Base-by-base conservation (phyloP, 2,113 vertebrate species). In the Apaloderma vittatum region DNA sequence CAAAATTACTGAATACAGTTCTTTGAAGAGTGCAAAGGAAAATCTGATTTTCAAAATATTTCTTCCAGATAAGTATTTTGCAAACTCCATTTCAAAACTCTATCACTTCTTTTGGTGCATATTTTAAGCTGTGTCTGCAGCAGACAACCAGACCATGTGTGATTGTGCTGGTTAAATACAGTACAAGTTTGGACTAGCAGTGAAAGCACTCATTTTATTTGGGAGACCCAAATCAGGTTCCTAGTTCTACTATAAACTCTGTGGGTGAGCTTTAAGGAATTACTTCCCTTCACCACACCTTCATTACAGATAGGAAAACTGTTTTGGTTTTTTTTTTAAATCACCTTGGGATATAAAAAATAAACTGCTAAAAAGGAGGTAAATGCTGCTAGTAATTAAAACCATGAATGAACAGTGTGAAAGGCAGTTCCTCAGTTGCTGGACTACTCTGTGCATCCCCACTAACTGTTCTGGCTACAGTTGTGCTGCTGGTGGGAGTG, bases 31-130 rank as follows among this genome's bases (percentile, higher is more conserved):
- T 40, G 59, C 46, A 30, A 88, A 91, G 65, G 48, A 93, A 86
- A 88, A 91, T 59, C 18, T 66, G 14, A 65, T 90, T 89, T 84
- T 80, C 11, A 84, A 78, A 95, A 62, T 67, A 81, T 59, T 86
- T 86, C 30, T 90, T 85, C 43, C n/a, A 62, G 46, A 73, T 66
- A 86, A 81, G 8, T 54, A 27, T 88, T 93, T 49, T 74, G 27
- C 32, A 88, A 90, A 82, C 14, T 83, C 18, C 0, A 0, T 82
- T 95, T 91, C 27, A 82, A 93, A 85, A 54, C 26, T 13, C 45
- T 85, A 11, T 58, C 23, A 74, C 26, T 79, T 70, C 40, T 78
- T 68, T 58, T 48, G 22, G 20, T 75, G 14, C 37, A 12, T 58
- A 63, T 79, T 71, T 89, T 85, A 76, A 87, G 18, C 30, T 78